phyloP scores from a whole-genome alignment of 2,888 invertebrate species.

The Eristalis pertinax region DNA sequence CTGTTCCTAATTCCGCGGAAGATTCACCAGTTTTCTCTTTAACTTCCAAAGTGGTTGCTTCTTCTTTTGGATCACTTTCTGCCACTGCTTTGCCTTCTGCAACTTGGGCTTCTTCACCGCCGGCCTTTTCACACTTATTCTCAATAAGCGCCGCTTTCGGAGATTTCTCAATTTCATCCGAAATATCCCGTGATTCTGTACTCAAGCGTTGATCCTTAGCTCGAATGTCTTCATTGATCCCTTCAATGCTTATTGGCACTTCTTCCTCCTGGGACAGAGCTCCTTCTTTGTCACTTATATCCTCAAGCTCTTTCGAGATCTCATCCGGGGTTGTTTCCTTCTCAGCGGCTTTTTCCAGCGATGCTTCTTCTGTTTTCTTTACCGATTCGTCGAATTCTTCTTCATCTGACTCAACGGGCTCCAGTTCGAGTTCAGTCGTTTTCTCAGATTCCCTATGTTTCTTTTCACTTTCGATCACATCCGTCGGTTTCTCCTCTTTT shows the following conservation, averaged over 20 bases:
- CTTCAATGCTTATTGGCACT: not conserved
- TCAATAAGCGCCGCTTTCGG: not conserved
- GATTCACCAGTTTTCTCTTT: not conserved
- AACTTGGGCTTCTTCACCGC: not conserved
- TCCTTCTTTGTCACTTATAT: not conserved
- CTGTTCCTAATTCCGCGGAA: not conserved
- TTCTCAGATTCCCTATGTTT: not conserved
- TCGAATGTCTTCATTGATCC: not conserved
- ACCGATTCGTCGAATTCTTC: slow-evolving; percentile 45
- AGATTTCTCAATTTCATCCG: not conserved
- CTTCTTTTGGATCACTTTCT: not conserved
- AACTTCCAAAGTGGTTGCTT: not conserved
- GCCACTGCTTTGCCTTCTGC: not conserved
- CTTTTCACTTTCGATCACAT: not conserved
- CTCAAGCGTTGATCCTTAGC: not conserved
- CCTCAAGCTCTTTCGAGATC: not conserved
- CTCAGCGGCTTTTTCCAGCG: not conserved
- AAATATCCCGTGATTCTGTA: not conserved
- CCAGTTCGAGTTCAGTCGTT: slow-evolving; percentile 31
- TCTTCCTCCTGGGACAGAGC: not conserved
- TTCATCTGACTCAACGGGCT: slow-evolving; percentile 63
- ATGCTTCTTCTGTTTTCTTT: not conserved
- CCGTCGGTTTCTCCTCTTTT: not conserved
- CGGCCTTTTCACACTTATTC: too few relatives aligned
- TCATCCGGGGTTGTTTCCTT: not conserved